Conservation (phyloP, 2,888 invertebrate genomes). For the Panzeria rudis region DNA sequence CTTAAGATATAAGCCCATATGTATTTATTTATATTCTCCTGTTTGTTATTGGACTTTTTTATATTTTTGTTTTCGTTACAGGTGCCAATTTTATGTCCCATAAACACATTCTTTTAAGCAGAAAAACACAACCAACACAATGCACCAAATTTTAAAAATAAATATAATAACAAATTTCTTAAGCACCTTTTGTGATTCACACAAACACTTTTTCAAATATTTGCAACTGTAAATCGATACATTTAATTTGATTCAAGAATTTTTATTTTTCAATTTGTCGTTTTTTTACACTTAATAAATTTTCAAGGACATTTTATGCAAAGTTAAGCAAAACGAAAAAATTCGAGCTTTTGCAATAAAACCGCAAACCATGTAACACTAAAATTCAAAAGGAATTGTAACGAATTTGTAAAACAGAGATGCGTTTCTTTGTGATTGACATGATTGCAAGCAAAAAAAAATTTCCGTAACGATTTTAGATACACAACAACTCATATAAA, state of each 20-base stretch:
- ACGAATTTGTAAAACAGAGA: not conserved
- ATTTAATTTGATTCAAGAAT: slow-evolving; percentile 3
- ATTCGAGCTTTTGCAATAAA: not conserved
- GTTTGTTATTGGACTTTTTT: slow-evolving; percentile 25
- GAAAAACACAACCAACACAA: slow-evolving; percentile 3
- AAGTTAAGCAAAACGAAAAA: not conserved
- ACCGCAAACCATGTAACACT: slow-evolving; percentile 6
- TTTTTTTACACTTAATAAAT: not conserved
- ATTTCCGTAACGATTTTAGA: slow-evolving; percentile 20
- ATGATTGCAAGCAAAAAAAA: slow-evolving; percentile 3
- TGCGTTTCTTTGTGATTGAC: not conserved
- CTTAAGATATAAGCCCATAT: too few species aligned
- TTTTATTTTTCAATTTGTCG: slow-evolving; percentile 10
- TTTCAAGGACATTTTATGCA: slow-evolving; percentile 26
- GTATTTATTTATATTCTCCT: too few species aligned
- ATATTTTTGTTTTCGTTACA: slow-evolving; percentile 34
- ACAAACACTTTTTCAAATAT: not conserved
- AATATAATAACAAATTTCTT: not conserved
- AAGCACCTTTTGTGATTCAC: not conserved
- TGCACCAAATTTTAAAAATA: slow-evolving; percentile 2
- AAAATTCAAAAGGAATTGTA: not conserved
- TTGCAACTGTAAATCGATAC: slow-evolving; percentile 14
- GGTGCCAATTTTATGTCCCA: slow-evolving; percentile 50
- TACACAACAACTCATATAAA: slow-evolving; percentile 68
- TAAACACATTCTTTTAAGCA: slow-evolving; percentile 22